These are phyloP conservation scores for Papilio xuthus DNA, from an alignment of 1,140 invertebrate species.

Conservation along the genomic window DNA sequence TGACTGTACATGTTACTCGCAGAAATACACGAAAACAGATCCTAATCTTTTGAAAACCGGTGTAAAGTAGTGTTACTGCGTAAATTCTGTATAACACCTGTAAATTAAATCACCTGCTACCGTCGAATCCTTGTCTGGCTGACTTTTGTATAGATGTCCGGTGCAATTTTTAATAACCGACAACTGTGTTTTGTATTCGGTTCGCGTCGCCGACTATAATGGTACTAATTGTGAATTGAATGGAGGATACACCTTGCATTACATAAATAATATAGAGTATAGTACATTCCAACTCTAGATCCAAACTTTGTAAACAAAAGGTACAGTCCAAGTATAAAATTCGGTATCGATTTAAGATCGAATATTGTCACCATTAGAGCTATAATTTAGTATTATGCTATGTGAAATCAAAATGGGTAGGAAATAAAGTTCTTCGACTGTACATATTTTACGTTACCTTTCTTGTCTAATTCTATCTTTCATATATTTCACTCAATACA, in stretches of 20 bases:
- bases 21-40: too few relatives aligned
- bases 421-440: too few relatives aligned
- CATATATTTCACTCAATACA: not conserved
- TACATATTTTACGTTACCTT: not conserved
- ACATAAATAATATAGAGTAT: not conserved
- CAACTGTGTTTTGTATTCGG: not conserved
- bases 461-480: not conserved
- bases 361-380: too few relatives aligned
- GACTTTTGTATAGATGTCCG: not conserved
- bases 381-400: too few relatives aligned
- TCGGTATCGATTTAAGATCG: too few relatives aligned
- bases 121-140: not conserved
- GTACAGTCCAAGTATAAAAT: too few relatives aligned
- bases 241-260: not conserved
- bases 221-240: conserved; percentile 11
- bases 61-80: too few relatives aligned
- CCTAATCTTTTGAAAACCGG: too few relatives aligned
- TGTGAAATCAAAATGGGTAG: too few relatives aligned
- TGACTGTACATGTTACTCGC: too few relatives aligned
- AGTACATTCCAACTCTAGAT: not conserved
- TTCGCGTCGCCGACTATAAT: not conserved
- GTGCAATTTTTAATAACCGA: not conserved
- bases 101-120: not conserved
- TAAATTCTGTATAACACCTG: not conserved
- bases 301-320: too few relatives aligned